Evolutionary conservation across 2,888 invertebrate genomes (phyloP), one percentile per base, ranked within the genome.

Genomic region (Agriopis aurantiaria): DNA sequence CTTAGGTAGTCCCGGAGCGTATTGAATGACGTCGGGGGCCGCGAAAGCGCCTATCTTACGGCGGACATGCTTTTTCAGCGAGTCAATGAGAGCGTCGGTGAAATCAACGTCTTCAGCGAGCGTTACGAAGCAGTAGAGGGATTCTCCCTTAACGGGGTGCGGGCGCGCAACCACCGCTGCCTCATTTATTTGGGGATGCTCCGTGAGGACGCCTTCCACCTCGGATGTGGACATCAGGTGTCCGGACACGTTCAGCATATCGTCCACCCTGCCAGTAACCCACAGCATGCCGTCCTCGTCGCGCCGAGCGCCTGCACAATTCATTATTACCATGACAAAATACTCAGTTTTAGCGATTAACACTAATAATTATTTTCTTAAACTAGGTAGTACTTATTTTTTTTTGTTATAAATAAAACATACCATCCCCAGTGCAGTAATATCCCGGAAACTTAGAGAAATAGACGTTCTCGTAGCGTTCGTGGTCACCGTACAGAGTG

Each of bases 161-260:
- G 99, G 98, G 77, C 97, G 97, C 8, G 99, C 97, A 0, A 99
- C 99, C 0, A 99, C 99, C 0, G 99, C 99, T 0, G 99, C 98
- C 90, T 99, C 99, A 0, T 99, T 83, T 0, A 99, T 97, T 11
- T 95, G 94, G 0, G 93, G 90, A 85, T 98, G 97, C 86, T 97
- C 97, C 0, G 97, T 96, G 14, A 98, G 94, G 33, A 97, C 97
- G 12, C 97, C 96, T 88, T 98, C 98, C 0, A 98, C 97, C 94
- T 99, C 99, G 0, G 99, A 98, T 0, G 99, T 99, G 72, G 99
- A 99, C 96, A 99, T 97, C 65, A 99, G 95, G 91, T 99, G 99
- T 0, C 99, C 99, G 3, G 99, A 99, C 9, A 99, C 99, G 90
- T 99, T 99, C 78, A 99, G 95, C 98, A 99, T 99, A 89, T 99